phyloP scores from a whole-genome alignment of 2,888 invertebrate species.

The Stenodema calcarata region DNA sequence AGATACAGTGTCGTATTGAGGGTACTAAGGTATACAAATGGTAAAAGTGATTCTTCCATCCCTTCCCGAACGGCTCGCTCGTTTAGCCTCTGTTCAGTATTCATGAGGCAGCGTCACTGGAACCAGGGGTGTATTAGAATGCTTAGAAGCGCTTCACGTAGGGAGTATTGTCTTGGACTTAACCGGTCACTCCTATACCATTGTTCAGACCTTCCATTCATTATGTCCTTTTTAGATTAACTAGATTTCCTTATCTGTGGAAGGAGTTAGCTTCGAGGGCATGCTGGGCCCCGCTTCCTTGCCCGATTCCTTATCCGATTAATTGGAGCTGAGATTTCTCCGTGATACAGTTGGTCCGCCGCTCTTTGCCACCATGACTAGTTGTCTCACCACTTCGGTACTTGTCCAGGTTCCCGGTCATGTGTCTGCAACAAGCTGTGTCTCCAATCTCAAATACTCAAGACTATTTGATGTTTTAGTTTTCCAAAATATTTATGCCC shows the following conservation, averaged over 20 bases:
- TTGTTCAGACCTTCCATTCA: slow-evolving; percentile 46
- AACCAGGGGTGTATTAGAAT: slow-evolving; percentile 26
- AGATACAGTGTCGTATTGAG: background rate
- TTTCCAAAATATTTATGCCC: too few species aligned
- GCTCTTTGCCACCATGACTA: background rate
- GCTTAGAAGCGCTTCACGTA: background rate
- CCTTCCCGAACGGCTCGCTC: background rate
- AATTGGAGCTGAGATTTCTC: slow-evolving; percentile 39
- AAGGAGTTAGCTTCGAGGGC: background rate
- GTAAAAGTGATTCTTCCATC: slow-evolving; percentile 20
- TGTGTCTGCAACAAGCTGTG: background rate
- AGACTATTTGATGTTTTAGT: too few species aligned
- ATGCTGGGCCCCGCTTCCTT: background rate
- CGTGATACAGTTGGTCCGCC: background rate
- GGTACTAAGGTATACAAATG: background rate
- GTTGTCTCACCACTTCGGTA: background rate
- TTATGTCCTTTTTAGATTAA: slow-evolving; percentile 50
- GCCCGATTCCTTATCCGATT: slow-evolving; percentile 34
- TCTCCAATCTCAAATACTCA: too few species aligned
- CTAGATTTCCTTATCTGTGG: slow-evolving; percentile 49
- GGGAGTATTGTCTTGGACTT: slow-evolving; percentile 42
- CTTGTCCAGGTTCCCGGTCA: background rate
- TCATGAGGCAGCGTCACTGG: slow-evolving; percentile 18
- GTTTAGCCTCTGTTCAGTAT: slow-evolving; percentile 27
- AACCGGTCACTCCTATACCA: slow-evolving; percentile 33